Percentiles rank a stretch among this genome's conserved stretches.
Evolutionary conservation across 2,797 vertebrate species (phyloP).

Genomic region (Arctocebus calabarensis): DNA sequence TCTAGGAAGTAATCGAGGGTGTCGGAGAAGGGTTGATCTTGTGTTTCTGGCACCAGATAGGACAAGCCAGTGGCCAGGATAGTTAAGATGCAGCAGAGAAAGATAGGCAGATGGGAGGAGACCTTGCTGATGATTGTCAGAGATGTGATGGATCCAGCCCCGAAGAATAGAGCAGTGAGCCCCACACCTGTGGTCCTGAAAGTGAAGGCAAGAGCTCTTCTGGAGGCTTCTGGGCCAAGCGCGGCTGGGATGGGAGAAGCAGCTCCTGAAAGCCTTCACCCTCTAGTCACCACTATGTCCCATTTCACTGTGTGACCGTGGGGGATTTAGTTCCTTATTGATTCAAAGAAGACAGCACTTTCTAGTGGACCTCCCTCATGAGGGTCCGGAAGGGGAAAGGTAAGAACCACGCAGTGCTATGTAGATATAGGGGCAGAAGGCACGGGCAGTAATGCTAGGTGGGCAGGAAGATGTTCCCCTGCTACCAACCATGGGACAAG

Average conservation of each 20-base stretch:
- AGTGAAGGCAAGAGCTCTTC: not conserved
- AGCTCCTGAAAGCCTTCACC: not conserved
- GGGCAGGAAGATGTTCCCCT: fast-evolving
- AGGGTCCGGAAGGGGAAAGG: not conserved
- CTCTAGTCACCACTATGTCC: not conserved
- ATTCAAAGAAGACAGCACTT: not conserved
- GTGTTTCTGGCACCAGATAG: conserved; percentile 88
- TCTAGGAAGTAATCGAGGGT: conserved; percentile 55
- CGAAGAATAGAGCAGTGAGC: conserved; percentile 85
- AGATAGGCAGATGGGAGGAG: conserved; percentile 84
- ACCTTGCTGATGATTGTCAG: conserved; percentile 83
- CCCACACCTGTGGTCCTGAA: conserved; percentile 90
- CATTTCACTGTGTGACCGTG: too few relatives aligned
- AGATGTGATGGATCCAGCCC: conserved; percentile 86
- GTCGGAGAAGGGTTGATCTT: conserved; percentile 86
- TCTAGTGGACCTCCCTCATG: not conserved
- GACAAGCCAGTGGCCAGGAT: conserved; percentile 81
- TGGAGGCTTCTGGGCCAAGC: not conserved
- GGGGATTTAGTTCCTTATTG: too few relatives aligned
- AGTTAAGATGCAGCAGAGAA: conserved; percentile 85
- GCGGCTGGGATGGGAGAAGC: fast-evolving
- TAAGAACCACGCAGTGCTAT: fast-evolving
- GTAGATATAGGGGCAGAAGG: too few relatives aligned
- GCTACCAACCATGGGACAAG: not conserved
- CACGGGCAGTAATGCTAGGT: fast-evolving